Base-by-base conservation (phyloP, 2,888 invertebrate genomes). In the Nipponacmea schrenckii region DNA sequence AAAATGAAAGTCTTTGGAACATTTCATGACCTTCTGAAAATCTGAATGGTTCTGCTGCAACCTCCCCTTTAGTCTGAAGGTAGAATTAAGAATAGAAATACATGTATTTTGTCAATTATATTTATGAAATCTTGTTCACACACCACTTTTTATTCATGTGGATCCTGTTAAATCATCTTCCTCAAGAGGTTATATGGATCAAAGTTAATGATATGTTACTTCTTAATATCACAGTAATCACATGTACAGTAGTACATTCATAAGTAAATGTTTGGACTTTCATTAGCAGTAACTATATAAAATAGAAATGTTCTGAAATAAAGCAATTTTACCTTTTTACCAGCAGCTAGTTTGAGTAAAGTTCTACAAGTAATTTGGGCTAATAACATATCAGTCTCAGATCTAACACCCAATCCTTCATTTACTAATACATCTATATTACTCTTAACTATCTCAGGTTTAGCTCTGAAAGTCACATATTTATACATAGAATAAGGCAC, bases 381-480 rank as follows among this genome's bases (percentile, higher is more conserved):
- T 67, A 93, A 86, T 12, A 91, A 85, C 76, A 92, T 90, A 74
- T 88, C 87, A 1, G 86, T 86, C 63, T 88, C 87, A 2, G 91
- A 91, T 66, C 91, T 84, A 46, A 89, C 86, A 17, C 91, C 93
- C 17, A 95, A 91, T 0, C 94, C 95, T 77, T 94, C 92, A 17
- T 92, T 91, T 73, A 94, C 92, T 64, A 96, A 92, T 7, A 94
- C 91, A 77, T 93, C 92, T 2, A 95, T 90, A 88, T 96, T 96
- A 31, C 88, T 88, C 65, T 86, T 83, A 2, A 91, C 86, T 39
- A 91, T 87, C 56, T 88, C 86, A 44, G 87, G 85, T 75, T 90
- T 86, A 50, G 88, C 88, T 46, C 90, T 90, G 81, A 20, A 84
- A 83, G 69, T 63, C 56, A 67, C 63, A 64, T 62, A 63, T 17